Evolutionary conservation across 2,797 vertebrate species (phyloP).

Genomic region (Triplophysa bombifrons): DNA sequence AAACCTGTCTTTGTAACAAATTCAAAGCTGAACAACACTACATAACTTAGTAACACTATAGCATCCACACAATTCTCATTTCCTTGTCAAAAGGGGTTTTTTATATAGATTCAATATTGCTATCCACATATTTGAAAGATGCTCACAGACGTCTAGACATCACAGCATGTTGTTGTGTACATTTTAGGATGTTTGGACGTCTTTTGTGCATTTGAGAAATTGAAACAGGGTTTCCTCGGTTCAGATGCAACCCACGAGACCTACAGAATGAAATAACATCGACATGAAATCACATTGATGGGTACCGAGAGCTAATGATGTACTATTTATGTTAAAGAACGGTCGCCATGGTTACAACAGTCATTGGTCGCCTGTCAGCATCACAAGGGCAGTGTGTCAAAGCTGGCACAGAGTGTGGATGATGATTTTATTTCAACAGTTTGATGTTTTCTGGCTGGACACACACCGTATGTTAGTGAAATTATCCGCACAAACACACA

Average conservation of each 20-base stretch:
- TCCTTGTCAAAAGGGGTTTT: no score
- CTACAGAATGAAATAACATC: neutral
- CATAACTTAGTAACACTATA: neutral
- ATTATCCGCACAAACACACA: constrained; percentile 35
- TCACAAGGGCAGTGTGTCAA: neutral
- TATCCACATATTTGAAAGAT: neutral
- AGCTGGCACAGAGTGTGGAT: constrained; percentile 15
- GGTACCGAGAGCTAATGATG: neutral
- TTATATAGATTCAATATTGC: neutral
- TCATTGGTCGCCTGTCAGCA: neutral
- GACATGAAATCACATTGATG: neutral
- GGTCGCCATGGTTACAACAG: neutral
- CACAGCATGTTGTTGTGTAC: neutral
- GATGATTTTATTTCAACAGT: constrained; percentile 39
- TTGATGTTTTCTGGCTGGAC: constrained; percentile 35
- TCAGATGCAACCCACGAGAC: neutral
- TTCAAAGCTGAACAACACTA: no score
- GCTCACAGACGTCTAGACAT: neutral
- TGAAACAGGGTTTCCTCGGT: neutral
- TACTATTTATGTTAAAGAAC: neutral
- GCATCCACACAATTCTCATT: neutral
- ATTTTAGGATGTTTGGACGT: neutral
- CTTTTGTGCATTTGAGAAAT: neutral
- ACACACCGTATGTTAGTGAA: constrained; percentile 6
- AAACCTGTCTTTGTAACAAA: no score